phyloP scores from a whole-genome alignment of 1,140 invertebrate genomes.

The Zaprionus inermis region DNA sequence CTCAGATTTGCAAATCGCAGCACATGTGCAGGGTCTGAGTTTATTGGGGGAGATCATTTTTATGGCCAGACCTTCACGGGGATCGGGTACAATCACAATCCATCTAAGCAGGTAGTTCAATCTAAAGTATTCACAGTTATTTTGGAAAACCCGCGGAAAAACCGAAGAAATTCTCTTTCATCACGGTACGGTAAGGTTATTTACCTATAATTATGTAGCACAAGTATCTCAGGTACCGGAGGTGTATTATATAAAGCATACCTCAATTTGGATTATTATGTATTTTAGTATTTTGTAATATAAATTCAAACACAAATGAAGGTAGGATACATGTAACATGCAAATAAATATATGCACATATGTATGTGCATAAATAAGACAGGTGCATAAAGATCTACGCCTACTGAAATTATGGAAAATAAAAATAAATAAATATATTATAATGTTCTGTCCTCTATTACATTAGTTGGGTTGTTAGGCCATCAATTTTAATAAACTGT shows the following conservation, averaged over 20 bases:
- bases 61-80: constrained; percentile 39
- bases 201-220: constrained; percentile 48
- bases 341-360: too few species aligned
- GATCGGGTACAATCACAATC: constrained; percentile 3
- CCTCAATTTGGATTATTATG: not conserved
- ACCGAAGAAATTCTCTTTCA: constrained; percentile 66
- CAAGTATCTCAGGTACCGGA: not conserved
- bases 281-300: not conserved
- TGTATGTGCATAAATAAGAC: too few species aligned
- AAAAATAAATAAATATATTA: too few species aligned
- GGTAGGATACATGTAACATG: too few species aligned
- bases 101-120: constrained; percentile 48
- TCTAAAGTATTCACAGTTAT: constrained; percentile 60
- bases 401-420: too few species aligned
- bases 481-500: too few species aligned
- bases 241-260: not conserved
- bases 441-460: too few species aligned
- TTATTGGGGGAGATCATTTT: constrained; percentile 67
- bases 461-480: too few species aligned
- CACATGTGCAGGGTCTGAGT: constrained; percentile 15
- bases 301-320: not conserved
- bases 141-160: constrained; percentile 77
- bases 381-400: too few species aligned
- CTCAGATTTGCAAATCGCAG: constrained; percentile 16
- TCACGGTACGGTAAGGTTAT: constrained; percentile 4